These are phyloP conservation scores for Macquaria ambigua DNA, from an alignment of 2,113 vertebrate genomes.

Conservation along the genomic window DNA sequence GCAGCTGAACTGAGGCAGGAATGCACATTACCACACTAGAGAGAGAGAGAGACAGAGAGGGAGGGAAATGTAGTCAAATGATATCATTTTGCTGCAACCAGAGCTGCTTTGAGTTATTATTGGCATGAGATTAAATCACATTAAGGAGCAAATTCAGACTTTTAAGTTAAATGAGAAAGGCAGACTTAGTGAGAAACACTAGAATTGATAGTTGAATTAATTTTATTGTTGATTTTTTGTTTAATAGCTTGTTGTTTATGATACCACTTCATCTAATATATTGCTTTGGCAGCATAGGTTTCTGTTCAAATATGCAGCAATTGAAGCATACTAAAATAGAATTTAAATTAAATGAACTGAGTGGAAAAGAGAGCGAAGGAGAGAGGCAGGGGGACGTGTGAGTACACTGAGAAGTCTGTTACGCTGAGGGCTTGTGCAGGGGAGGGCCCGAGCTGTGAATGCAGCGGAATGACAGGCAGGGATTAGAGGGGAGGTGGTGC, in stretches of 20 bases:
- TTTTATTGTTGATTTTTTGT: neutral
- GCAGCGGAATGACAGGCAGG: slow-evolving; percentile 77
- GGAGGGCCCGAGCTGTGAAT: slow-evolving; percentile 72
- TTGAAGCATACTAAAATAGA: slow-evolving; percentile 6
- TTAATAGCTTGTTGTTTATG: neutral
- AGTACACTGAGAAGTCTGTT: slow-evolving; percentile 68
- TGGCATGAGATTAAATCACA: slow-evolving; percentile 36
- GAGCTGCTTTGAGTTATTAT: slow-evolving; percentile 46
- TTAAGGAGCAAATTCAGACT: slow-evolving; percentile 44
- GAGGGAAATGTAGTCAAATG: slow-evolving; percentile 29
- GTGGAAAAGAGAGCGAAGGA: slow-evolving; percentile 19
- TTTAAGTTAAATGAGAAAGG: slow-evolving; percentile 16
- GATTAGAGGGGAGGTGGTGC: slow-evolving; percentile 80
- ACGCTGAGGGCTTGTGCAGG: slow-evolving; percentile 58
- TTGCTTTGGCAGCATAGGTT: neutral
- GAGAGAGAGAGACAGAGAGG: slow-evolving; percentile 17
- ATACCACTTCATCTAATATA: neutral
- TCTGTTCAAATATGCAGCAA: slow-evolving; percentile 2
- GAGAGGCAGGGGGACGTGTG: slow-evolving; percentile 45
- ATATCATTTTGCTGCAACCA: slow-evolving; percentile 34
- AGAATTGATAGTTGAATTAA: neutral
- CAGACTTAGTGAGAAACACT: neutral
- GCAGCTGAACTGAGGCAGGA: slow-evolving; percentile 73
- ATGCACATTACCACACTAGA: slow-evolving; percentile 67
- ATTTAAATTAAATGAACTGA: slow-evolving; percentile 13